phyloP scores from a whole-genome alignment of 2,797 vertebrate species.

The Pseudochirops cupreus region DNA sequence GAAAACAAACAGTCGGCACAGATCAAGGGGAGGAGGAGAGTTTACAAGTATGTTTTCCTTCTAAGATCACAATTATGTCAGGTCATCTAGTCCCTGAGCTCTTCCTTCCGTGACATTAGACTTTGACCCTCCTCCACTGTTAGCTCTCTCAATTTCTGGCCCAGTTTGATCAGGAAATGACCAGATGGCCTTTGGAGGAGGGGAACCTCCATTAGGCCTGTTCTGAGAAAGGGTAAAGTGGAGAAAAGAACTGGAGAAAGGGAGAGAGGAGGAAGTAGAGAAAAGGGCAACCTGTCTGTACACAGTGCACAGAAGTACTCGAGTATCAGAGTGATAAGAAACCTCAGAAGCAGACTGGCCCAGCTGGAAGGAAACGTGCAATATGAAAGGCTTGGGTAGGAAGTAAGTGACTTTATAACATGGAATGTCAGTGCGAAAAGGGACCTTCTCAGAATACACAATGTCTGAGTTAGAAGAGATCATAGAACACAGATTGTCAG shows the following conservation, averaged over 20 bases:
- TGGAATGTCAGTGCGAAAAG: not conserved
- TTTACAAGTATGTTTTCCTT: not conserved
- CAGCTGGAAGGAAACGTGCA: not conserved
- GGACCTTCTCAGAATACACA: not conserved
- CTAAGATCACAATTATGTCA: not conserved
- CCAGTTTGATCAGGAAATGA: not conserved
- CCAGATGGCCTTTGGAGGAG: not conserved
- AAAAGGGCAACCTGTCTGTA: not conserved
- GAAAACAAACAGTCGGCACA: not conserved
- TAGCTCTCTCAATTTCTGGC: not conserved
- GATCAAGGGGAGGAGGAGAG: not conserved
- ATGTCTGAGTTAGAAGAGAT: not conserved
- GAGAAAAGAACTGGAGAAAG: not conserved
- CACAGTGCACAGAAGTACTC: not conserved
- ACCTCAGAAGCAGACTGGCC: not conserved
- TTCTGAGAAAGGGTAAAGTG: not conserved
- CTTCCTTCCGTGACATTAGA: not conserved
- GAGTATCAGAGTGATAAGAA: not conserved
- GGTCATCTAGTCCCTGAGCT: not conserved
- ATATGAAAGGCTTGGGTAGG: not conserved
- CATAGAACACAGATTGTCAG: not conserved
- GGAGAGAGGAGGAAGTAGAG: not conserved
- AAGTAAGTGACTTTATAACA: not conserved
- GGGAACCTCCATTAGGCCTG: not conserved
- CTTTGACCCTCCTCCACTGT: not conserved